Percentiles rank a stretch among this genome's conserved stretches.
Evolutionary conservation across 2,113 vertebrate species (phyloP).

Genomic region (Galemys pyrenaicus): DNA sequence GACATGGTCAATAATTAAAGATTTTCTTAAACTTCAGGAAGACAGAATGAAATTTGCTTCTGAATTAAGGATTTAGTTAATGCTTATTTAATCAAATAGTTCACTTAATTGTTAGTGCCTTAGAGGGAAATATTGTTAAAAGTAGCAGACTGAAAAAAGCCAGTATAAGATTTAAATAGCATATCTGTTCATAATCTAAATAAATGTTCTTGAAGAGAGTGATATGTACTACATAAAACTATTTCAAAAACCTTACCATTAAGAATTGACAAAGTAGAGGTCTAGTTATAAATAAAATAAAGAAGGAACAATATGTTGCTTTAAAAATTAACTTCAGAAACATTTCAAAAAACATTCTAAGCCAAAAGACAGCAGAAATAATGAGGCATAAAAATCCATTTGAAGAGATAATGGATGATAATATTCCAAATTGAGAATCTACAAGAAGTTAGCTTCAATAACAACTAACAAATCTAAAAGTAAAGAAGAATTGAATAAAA

Average conservation of each 20-base stretch:
- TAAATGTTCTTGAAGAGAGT: neutral
- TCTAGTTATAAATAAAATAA: neutral
- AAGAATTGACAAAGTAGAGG: neutral
- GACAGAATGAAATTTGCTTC: neutral
- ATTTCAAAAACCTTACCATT: slow-evolving; percentile 7
- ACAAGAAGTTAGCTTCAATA: neutral
- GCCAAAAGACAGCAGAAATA: neutral
- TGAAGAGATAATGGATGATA: neutral
- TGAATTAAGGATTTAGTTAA: slow-evolving; percentile 24
- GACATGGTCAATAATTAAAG: neutral
- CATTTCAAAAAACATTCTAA: neutral
- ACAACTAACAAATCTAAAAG: neutral
- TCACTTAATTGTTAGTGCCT: neutral
- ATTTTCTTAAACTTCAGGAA: slow-evolving; percentile 33
- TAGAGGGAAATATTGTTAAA: neutral
- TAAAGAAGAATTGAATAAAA: neutral
- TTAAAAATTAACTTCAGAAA: too few species aligned
- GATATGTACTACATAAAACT: neutral
- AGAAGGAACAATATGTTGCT: neutral
- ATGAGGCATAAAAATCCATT: neutral
- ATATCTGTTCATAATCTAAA: neutral
- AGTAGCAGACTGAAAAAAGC: neutral
- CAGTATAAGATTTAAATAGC: too few species aligned
- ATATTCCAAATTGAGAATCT: neutral
- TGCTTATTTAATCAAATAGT: slow-evolving; percentile 32